phyloP scores from a whole-genome alignment of 2,888 invertebrate genomes.

The Chironomus riparius region DNA sequence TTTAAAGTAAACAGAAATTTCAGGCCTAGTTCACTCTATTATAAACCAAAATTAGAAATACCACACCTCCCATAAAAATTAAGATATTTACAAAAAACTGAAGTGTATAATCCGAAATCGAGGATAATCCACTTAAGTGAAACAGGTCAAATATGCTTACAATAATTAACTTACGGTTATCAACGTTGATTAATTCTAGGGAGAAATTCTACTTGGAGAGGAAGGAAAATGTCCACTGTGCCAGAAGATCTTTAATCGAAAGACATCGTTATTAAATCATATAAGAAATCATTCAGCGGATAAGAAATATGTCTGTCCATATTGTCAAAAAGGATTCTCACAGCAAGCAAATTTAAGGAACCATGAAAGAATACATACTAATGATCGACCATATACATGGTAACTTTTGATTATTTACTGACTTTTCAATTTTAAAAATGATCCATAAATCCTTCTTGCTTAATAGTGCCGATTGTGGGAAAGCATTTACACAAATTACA shows the following conservation, averaged over 20 bases:
- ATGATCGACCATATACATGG: conserved; percentile 35
- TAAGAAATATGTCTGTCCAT: conserved; percentile 42
- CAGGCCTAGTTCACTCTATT: no score
- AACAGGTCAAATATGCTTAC: background rate
- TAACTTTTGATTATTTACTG: background rate
- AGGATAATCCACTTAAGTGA: no score
- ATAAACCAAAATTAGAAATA: no score
- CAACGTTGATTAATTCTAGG: conserved; percentile 33
- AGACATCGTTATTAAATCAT: conserved; percentile 42
- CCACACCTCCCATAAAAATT: no score
- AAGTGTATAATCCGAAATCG: no score
- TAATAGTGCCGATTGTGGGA: conserved; percentile 40
- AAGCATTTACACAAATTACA: conserved; percentile 43
- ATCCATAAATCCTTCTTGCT: background rate
- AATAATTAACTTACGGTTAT: no score
- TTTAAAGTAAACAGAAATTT: no score
- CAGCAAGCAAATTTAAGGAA: conserved; percentile 44
- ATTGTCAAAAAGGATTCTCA: conserved; percentile 38
- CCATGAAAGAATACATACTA: conserved; percentile 43
- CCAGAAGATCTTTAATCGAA: conserved; percentile 43
- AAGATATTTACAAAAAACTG: no score
- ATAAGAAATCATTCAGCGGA: conserved; percentile 44
- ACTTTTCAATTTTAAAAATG: background rate
- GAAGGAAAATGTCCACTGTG: conserved; percentile 43
- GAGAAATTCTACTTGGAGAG: conserved; percentile 42